phyloP scores from a whole-genome alignment of 2,888 invertebrate genomes.

The Leptogaster cylindrica region DNA sequence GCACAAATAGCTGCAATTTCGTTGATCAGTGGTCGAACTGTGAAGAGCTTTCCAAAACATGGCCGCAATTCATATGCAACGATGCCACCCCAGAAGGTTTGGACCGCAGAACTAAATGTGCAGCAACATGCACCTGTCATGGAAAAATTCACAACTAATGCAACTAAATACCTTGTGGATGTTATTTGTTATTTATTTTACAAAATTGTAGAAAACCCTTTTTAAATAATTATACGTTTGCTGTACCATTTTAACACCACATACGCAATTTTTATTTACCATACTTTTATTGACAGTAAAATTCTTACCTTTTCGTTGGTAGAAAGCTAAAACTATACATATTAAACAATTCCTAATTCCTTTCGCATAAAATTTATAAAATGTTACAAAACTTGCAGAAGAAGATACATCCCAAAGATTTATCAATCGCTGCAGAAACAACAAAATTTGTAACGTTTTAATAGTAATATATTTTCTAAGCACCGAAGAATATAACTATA shows the following conservation, averaged over 20 bases:
- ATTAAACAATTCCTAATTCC: neutral
- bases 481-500: slow-evolving; percentile 35
- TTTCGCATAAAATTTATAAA: too few relatives aligned
- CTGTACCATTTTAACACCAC: neutral
- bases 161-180: neutral
- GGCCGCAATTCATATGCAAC: slow-evolving; percentile 69
- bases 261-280: neutral
- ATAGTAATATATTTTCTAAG: slow-evolving; percentile 32
- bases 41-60: slow-evolving; percentile 66
- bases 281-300: neutral
- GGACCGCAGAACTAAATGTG: slow-evolving; percentile 66
- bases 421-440: neutral
- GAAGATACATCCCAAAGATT: too few relatives aligned
- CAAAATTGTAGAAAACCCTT: slow-evolving; percentile 1
- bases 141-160: slow-evolving; percentile 63
- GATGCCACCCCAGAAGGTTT: slow-evolving; percentile 64
- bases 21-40: slow-evolving; percentile 79
- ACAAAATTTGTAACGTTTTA: slow-evolving; percentile 14
- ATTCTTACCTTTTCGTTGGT: too few relatives aligned
- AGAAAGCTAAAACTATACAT: too few relatives aligned
- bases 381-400: too few relatives aligned
- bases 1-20: slow-evolving; percentile 74
- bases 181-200: slow-evolving; percentile 18
- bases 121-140: slow-evolving; percentile 76
- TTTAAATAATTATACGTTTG: too few relatives aligned